Conservation (phyloP, 2,888 invertebrate genomes). For the Liposcelis brunnea region DNA sequence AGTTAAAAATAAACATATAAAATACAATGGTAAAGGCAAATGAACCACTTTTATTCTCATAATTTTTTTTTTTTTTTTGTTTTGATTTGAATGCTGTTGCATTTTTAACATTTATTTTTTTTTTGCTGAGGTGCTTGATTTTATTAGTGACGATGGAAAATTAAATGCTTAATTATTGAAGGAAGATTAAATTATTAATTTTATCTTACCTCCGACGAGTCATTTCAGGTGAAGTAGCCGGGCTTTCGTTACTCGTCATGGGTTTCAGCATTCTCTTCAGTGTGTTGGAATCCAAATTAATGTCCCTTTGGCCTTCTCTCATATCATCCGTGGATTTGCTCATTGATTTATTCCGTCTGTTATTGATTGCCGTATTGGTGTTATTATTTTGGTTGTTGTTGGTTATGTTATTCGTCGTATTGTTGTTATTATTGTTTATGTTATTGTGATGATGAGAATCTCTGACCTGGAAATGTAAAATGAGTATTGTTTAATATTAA, state of each 20-base stretch:
- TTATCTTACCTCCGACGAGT: constrained; percentile 45
- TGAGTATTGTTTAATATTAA: constrained; percentile 9
- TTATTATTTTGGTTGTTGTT: constrained; percentile 26
- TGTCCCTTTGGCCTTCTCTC: constrained; percentile 21
- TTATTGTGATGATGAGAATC: constrained; percentile 45
- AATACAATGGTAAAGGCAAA: background rate
- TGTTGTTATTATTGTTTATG: constrained; percentile 29
- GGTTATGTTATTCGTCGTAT: constrained; percentile 21
- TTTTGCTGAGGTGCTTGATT: no score
- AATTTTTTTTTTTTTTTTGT: no score
- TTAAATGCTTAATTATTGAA: no score
- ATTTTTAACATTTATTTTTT: no score
- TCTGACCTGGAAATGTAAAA: constrained; percentile 31
- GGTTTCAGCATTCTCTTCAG: constrained; percentile 88
- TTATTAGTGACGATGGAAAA: no score
- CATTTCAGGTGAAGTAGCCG: constrained; percentile 83
- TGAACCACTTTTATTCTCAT: no score
- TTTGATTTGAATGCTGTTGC: no score
- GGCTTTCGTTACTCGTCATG: constrained; percentile 77
- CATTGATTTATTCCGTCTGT: constrained; percentile 42
- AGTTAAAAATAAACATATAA: background rate
- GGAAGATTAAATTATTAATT: no score
- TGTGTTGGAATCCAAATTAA: constrained; percentile 58
- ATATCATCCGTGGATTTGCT: constrained; percentile 87
- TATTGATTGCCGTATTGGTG: constrained; percentile 20